Conservation (phyloP, 2,888 invertebrate species). For the Crepidodera aurea region DNA sequence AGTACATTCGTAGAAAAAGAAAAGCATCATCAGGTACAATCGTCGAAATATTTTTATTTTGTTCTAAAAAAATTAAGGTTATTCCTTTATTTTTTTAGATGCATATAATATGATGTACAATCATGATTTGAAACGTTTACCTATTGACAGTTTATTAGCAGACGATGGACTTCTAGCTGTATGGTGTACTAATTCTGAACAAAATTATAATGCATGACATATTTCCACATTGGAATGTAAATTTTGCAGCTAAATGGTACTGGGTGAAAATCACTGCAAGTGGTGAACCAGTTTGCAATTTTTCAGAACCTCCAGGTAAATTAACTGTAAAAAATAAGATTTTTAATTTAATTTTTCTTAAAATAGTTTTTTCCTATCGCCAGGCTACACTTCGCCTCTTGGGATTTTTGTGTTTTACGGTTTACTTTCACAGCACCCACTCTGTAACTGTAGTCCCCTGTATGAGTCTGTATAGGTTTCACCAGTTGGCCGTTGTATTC, state of each 20-base stretch:
- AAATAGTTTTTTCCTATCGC: no score
- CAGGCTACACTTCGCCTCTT: no score
- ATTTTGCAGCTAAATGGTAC: constrained; percentile 77
- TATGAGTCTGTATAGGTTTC: no score
- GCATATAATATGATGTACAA: constrained; percentile 82
- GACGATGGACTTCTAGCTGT: constrained; percentile 77
- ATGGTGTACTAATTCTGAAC: constrained; percentile 91
- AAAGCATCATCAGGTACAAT: constrained; percentile 60
- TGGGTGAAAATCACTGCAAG: constrained; percentile 80
- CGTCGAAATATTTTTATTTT: no score
- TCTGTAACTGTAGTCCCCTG: no score
- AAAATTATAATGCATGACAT: constrained; percentile 74
- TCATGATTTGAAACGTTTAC: constrained; percentile 75
- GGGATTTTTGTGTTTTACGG: no score
- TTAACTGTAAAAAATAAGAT: no score
- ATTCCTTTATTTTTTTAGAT: no score
- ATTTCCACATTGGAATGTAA: constrained; percentile 81
- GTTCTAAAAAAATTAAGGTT: no score
- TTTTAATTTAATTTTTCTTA: no score
- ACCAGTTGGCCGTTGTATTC: no score
- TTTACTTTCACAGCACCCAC: no score
- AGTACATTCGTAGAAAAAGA: constrained; percentile 86
- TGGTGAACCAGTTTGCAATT: constrained; percentile 59
- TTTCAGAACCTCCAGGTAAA: constrained; percentile 67
- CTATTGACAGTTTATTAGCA: constrained; percentile 70